Base-by-base conservation (phyloP, 2,888 invertebrate species). In the Dione vanillae region DNA sequence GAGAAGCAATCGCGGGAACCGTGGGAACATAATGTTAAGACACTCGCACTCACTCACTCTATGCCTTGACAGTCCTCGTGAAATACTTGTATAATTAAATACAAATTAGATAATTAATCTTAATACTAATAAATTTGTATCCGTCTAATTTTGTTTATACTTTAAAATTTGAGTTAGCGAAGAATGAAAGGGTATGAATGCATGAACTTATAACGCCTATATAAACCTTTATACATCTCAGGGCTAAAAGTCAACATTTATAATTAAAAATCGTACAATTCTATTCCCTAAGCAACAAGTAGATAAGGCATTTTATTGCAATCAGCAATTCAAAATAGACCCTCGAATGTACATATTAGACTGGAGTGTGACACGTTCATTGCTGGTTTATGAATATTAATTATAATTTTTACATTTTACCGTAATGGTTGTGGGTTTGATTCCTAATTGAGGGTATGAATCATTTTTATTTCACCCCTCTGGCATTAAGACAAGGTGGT, bases 321-420 rank as follows among this genome's bases (percentile, higher is more conserved):
- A 84, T 84, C 84, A 83, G 83, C 83, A 83, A 83, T 83, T 83
- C 83, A 83, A 83, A 84, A 78, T 77, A 80, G 77, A 59, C 74
- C 67, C 75, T 67, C 76, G 82, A 80, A 79, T 82, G 79, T 75
- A 76, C 61, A 56, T 35, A 47, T 64, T 11, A 47, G 37, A 37
- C 27, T 47, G 20, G 35, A 2, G n/a, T 69, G 49, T 27, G 19
- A 8, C 3, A 8, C 47, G n/a, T 69, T 58, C 65, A 69, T 58
- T 69, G 69, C 64, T 51, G 49, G 49, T 16, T 37, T 19, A 6
- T 1, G n/a, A 20, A 19, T 59, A n/a, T 14, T 27, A 2, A 35
- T 11, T 16, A 47, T 14, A 27, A 47, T 20, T 16, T 27, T 11
- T 6, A 6, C n/a, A 11, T 10, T 49, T 49, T 2, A 0, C 9